phyloP scores from a whole-genome alignment of 2,113 vertebrate genomes.

The Panthera uncia region DNA sequence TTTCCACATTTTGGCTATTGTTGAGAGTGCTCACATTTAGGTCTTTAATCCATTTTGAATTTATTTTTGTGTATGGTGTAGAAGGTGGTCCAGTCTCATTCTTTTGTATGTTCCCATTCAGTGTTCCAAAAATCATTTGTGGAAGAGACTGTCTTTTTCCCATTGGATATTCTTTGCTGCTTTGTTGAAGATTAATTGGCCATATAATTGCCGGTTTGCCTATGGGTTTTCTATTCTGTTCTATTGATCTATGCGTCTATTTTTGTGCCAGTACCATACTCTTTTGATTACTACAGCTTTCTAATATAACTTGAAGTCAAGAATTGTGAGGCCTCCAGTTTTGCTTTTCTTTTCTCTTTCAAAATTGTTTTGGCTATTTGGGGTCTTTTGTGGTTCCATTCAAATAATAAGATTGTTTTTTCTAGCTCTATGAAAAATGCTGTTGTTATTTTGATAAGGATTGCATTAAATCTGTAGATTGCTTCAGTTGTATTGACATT shows the following conservation, averaged over 20 bases:
- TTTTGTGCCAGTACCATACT: background rate
- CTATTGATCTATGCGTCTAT: background rate
- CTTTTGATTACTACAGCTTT: background rate
- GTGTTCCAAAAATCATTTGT: background rate
- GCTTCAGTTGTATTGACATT: background rate
- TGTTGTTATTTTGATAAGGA: background rate
- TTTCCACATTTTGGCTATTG: no score
- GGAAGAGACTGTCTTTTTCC: background rate
- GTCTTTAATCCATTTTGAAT: background rate
- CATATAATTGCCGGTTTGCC: background rate
- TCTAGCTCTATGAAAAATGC: background rate
- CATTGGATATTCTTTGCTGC: background rate
- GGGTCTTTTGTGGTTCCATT: no score
- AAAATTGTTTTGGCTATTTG: background rate
- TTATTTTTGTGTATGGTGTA: background rate
- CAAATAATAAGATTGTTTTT: background rate
- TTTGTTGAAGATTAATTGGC: background rate
- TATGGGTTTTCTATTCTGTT: background rate
- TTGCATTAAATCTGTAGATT: background rate
- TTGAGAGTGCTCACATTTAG: background rate
- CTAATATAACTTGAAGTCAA: background rate
- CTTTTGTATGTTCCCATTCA: background rate
- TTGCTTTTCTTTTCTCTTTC: background rate
- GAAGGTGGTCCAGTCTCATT: background rate
- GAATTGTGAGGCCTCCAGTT: background rate